These are phyloP conservation scores for Bombus superbus DNA, from an alignment of 1,140 invertebrate genomes.

Conservation along the genomic window DNA sequence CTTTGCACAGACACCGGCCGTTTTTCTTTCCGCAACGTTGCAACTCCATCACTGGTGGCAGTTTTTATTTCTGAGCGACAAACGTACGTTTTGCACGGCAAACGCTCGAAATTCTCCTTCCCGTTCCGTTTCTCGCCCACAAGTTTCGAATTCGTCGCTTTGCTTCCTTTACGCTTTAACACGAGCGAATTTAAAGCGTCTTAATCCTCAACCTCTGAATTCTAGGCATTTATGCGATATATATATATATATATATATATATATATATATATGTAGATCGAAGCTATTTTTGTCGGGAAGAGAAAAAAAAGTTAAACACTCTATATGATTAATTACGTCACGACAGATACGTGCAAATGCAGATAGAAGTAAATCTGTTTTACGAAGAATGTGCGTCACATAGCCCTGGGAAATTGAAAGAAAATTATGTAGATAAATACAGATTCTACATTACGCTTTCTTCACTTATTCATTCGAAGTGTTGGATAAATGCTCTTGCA, in stretches of 20 bases:
- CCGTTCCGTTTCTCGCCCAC: no score
- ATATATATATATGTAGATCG: background rate
- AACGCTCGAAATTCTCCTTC: background rate
- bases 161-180: background rate
- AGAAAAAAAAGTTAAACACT: no score
- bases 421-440: no score
- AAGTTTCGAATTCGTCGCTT: background rate
- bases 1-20: background rate
- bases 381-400: no score
- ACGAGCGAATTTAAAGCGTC: background rate
- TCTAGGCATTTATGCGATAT: background rate
- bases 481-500: no score
- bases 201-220: background rate
- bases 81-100: background rate
- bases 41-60: background rate
- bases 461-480: no score
- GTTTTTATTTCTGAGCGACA: background rate
- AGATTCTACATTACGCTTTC: no score
- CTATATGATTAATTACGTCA: no score
- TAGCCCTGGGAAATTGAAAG: no score
- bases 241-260: background rate
- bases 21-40: slow-evolving; percentile 17
- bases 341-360: no score
- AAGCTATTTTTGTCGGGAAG: no score
- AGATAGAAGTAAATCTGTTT: no score